phyloP scores from a whole-genome alignment of 2,113 vertebrate species.

The Hemiscyllium ocellatum region DNA sequence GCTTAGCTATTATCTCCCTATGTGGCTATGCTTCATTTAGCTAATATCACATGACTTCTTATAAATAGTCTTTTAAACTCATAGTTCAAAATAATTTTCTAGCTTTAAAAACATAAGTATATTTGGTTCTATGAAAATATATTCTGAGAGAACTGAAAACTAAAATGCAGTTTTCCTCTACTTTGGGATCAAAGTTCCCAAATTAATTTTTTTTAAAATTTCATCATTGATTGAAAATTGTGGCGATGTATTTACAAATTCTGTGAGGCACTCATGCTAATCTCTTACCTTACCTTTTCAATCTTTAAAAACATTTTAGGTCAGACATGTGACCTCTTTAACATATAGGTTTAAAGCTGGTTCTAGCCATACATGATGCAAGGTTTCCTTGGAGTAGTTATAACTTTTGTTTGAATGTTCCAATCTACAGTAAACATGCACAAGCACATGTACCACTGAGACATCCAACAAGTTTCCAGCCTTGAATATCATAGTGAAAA shows the following conservation, averaged over 20 bases:
- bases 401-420: not conserved
- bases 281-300: not conserved
- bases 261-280: not conserved
- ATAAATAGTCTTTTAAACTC: too few relatives aligned
- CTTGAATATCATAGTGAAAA: not conserved
- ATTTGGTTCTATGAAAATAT: too few relatives aligned
- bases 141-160: too few relatives aligned
- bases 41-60: too few relatives aligned
- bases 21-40: too few relatives aligned
- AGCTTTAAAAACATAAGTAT: too few relatives aligned
- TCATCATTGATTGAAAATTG: not conserved
- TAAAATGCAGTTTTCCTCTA: too few relatives aligned
- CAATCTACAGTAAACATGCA: not conserved
- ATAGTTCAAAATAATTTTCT: too few relatives aligned
- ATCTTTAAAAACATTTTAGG: not conserved
- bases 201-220: too few relatives aligned
- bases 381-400: not conserved
- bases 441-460: not conserved
- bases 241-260: not conserved
- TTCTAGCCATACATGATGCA: not conserved
- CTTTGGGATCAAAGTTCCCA: too few relatives aligned
- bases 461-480: slow-evolving; percentile 11
- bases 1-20: too few relatives aligned
- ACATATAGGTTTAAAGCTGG: not conserved
- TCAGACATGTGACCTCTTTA: not conserved